phyloP scores from a whole-genome alignment of 2,888 invertebrate genomes.

The Drosophila dives region DNA sequence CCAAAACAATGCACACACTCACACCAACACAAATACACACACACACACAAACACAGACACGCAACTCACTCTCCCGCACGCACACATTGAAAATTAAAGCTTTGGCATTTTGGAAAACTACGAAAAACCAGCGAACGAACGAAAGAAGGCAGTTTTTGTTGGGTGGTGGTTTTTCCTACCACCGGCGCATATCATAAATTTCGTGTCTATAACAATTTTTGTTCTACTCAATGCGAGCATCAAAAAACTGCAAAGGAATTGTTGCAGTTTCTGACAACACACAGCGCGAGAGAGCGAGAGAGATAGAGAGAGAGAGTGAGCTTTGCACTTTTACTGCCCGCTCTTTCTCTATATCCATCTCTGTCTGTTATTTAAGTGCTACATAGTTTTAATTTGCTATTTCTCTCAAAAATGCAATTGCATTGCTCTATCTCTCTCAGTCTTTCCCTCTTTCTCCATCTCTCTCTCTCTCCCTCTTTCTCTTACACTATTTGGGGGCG shows the following conservation, averaged over 20 bases:
- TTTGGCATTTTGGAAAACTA: conserved; percentile 73
- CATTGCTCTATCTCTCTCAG: conserved; percentile 31
- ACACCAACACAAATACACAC: conserved; percentile 40
- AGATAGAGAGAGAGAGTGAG: conserved; percentile 16
- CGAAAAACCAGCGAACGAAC: conserved; percentile 38
- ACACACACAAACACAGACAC: conserved; percentile 15
- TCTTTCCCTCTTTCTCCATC: conserved; percentile 7
- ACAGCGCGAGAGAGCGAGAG: background rate
- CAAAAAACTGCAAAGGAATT: conserved; percentile 74
- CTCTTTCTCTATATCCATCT: conserved; percentile 10
- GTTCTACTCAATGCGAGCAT: conserved; percentile 42
- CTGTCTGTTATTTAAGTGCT: conserved; percentile 10
- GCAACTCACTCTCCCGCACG: conserved; percentile 21
- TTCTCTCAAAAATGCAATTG: conserved; percentile 41
- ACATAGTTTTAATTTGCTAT: conserved; percentile 31
- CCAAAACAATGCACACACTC: conserved; percentile 72
- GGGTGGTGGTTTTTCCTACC: conserved; percentile 70
- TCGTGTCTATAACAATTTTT: conserved; percentile 79
- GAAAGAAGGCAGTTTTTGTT: conserved; percentile 60
- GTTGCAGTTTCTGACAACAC: conserved; percentile 67
- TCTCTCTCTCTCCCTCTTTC: conserved; percentile 17
- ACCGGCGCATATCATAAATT: conserved; percentile 74
- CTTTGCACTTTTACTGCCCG: conserved; percentile 25
- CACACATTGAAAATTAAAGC: conserved; percentile 30
- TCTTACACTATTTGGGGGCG: conserved; percentile 36